phyloP scores from a whole-genome alignment of 2,888 invertebrate genomes.

The Athetis lepigone region DNA sequence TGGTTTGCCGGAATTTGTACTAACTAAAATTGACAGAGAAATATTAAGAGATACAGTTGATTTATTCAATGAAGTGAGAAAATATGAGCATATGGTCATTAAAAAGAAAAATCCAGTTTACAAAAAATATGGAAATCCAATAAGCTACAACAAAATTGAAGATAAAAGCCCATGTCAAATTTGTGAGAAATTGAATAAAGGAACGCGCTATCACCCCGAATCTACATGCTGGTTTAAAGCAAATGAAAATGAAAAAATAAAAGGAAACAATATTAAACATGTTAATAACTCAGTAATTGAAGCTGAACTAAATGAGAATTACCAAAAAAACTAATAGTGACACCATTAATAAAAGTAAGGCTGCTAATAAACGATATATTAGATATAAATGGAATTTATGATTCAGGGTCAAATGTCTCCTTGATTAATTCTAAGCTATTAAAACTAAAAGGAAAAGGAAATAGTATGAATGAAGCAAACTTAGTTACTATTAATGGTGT shows the following conservation, averaged over 20 bases:
- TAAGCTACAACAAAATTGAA: not conserved
- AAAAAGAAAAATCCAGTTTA: not conserved
- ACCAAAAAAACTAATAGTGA: not conserved
- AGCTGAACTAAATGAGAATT: not conserved
- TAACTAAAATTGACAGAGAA: slow-evolving; percentile 3
- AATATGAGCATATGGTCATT: not conserved
- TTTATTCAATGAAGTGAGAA: slow-evolving; percentile 1
- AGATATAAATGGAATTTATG: not conserved
- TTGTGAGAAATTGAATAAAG: not conserved
- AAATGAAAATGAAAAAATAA: not conserved
- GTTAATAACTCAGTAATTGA: not conserved
- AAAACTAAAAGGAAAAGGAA: not conserved
- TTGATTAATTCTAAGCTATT: not conserved
- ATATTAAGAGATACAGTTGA: not conserved
- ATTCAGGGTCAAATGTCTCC: slow-evolving; percentile 2
- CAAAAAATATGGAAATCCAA: not conserved
- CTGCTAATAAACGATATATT: not conserved
- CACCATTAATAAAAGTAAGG: not conserved
- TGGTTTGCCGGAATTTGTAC: not conserved
- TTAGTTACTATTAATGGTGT: slow-evolving; percentile 12
- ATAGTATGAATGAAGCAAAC: not conserved
- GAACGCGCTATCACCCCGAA: too few species aligned
- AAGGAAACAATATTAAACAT: not conserved
- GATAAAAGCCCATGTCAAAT: not conserved
- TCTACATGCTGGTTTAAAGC: not conserved